Conservation (phyloP, 2,797 vertebrate genomes). For the Gobio occitaniae region DNA sequence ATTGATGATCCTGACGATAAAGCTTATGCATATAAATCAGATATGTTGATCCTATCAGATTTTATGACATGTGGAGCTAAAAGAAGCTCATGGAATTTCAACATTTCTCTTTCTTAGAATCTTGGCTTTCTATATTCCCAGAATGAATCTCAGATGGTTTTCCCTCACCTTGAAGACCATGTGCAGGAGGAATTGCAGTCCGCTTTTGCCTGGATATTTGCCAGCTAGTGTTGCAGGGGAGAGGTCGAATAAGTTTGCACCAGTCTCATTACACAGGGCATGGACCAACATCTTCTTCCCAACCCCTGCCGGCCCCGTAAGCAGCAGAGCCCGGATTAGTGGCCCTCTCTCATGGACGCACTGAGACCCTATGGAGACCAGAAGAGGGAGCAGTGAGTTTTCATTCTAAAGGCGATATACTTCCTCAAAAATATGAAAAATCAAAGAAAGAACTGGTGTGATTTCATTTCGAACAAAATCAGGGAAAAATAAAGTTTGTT, state of each 20-base stretch:
- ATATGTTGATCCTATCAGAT: not conserved
- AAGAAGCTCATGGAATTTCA: not conserved
- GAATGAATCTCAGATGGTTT: not conserved
- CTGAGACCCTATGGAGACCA: constrained; percentile 77
- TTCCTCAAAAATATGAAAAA: not conserved
- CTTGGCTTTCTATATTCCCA: constrained; percentile 12
- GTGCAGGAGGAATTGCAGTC: constrained; percentile 81
- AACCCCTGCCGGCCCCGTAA: constrained; percentile 82
- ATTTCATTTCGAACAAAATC: not conserved
- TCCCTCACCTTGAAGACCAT: constrained; percentile 82
- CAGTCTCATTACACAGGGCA: constrained; percentile 85
- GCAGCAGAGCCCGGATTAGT: constrained; percentile 78
- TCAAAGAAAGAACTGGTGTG: not conserved
- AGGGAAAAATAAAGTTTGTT: not conserved
- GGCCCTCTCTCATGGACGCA: constrained; percentile 82
- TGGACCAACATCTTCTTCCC: constrained; percentile 89
- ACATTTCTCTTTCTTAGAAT: not conserved
- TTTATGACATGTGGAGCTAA: not conserved
- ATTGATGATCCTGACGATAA: not conserved
- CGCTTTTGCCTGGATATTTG: constrained; percentile 79
- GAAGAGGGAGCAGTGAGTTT: not conserved
- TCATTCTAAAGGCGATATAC: not conserved
- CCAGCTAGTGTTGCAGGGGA: constrained; percentile 75
- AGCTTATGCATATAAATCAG: not conserved
- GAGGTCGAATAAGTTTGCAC: constrained; percentile 87